These are phyloP conservation scores for Leptinotarsa defecta DNA, from an alignment of 1,140 invertebrate species.

Conservation along the genomic window DNA sequence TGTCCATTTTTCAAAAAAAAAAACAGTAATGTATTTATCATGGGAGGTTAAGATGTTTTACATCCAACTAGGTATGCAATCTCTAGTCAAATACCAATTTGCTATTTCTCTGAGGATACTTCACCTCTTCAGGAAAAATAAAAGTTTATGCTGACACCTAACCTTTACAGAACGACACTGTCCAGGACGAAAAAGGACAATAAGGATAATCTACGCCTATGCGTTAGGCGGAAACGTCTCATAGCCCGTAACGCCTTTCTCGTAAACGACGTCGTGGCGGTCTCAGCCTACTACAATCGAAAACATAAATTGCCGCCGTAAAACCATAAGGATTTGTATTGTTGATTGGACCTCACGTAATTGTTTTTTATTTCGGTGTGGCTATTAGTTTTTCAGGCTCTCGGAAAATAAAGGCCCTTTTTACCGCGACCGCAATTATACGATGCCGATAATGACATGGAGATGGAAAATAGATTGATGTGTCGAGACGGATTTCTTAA, in stretches of 20 bases:
- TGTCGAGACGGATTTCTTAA: not conserved
- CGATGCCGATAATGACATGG: slow-evolving; percentile 3
- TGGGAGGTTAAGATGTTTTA: too few species aligned
- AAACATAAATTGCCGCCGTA: slow-evolving; percentile 13
- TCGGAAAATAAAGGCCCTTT: not conserved
- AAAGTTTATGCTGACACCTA: too few species aligned
- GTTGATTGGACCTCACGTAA: slow-evolving; percentile 18
- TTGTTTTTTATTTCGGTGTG: slow-evolving; percentile 15
- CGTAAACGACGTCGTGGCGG: slow-evolving; percentile 14
- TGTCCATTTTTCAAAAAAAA: too few species aligned
- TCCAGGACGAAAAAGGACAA: too few species aligned
- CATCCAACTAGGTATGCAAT: too few species aligned
- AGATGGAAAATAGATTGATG: slow-evolving; percentile 6
- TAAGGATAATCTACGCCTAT: not conserved
- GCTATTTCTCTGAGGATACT: too few species aligned
- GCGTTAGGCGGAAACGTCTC: slow-evolving; percentile 14
- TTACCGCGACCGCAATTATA: slow-evolving; percentile 17
- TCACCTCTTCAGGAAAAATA: too few species aligned
- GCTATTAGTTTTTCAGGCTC: slow-evolving; percentile 7
- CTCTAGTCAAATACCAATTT: too few species aligned
- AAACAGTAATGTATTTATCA: too few species aligned
- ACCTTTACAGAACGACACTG: too few species aligned
- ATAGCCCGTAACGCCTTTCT: slow-evolving; percentile 20
- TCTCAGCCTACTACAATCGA: not conserved
- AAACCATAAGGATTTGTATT: slow-evolving; percentile 20